A percentile compares a stretch with the other conserved stretches of the same genome.
These are phyloP conservation scores for Alfaro cultratus DNA, from an alignment of 2,797 vertebrate species.

Conservation along the genomic window DNA sequence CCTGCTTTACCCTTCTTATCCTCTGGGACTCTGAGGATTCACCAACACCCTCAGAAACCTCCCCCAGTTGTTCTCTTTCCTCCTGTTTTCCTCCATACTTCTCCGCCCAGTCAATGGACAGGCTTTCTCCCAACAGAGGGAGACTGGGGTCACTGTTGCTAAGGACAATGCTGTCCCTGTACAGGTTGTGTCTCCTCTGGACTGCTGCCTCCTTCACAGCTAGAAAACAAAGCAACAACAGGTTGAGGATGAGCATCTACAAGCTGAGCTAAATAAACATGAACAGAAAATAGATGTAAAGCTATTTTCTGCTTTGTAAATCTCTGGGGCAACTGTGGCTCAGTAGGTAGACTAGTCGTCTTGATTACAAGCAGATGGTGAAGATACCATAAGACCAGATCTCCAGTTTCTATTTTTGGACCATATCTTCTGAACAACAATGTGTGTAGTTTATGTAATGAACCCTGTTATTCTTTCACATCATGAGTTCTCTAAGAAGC, in stretches of 20 bases:
- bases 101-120: conserved; percentile 88
- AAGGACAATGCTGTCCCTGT: conserved; percentile 93
- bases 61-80: conserved; percentile 5
- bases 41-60: background rate
- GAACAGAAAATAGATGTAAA: background rate
- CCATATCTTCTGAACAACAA: background rate
- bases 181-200: conserved; percentile 94
- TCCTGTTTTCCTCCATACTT: conserved; percentile 70
- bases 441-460: background rate
- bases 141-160: conserved; percentile 94
- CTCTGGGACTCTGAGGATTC: conserved; percentile 56
- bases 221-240: conserved; percentile 53
- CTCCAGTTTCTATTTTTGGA: background rate
- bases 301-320: background rate
- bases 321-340: too few species aligned
- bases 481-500: background rate
- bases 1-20: conserved; percentile 88
- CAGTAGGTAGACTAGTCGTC: too few species aligned
- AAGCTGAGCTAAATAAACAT: background rate
- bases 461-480: background rate
- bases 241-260: background rate
- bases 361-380: background rate
- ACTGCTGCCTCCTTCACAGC: conserved; percentile 95
- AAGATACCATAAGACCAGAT: too few species aligned
- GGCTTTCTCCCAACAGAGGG: conserved; percentile 86